Evolutionary conservation across 2,797 vertebrate species (phyloP).

Genomic region (Paguma larvata): DNA sequence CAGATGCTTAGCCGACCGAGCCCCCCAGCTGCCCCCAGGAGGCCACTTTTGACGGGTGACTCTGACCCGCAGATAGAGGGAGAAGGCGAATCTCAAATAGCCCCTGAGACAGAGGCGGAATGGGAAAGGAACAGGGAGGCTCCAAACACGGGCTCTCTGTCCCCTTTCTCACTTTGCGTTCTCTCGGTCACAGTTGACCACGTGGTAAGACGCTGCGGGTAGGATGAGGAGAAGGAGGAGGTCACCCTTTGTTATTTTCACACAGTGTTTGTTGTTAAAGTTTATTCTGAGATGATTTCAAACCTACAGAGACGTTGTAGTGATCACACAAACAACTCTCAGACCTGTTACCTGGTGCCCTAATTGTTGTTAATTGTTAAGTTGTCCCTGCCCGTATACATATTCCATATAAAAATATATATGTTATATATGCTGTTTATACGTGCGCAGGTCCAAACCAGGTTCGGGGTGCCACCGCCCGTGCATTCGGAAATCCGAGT

Average conservation of each 20-base stretch:
- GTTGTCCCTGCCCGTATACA: background rate
- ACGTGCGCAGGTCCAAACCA: too few species aligned
- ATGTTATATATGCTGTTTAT: too few species aligned
- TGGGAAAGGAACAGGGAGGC: background rate
- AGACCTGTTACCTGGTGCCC: background rate
- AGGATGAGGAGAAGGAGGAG: background rate
- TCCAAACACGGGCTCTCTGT: background rate
- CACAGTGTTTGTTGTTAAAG: background rate
- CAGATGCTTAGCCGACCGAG: too few species aligned
- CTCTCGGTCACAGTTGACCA: fast-evolving
- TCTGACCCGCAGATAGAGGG: fast-evolving
- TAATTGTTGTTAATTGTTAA: background rate
- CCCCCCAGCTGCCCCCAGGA: too few species aligned
- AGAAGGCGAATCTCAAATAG: background rate
- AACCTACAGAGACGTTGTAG: background rate
- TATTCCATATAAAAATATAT: too few species aligned
- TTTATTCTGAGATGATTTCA: background rate
- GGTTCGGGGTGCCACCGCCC: too few species aligned
- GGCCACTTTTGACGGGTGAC: background rate
- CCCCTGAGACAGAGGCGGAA: background rate
- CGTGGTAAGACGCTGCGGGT: fast-evolving
- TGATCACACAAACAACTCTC: background rate
- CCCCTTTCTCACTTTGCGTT: fast-evolving
- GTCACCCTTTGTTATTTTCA: fast-evolving
- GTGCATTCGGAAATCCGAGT: too few species aligned